These are phyloP conservation scores for Carettochelys insculpta DNA, from an alignment of 2,113 vertebrate genomes.

Conservation along the genomic window DNA sequence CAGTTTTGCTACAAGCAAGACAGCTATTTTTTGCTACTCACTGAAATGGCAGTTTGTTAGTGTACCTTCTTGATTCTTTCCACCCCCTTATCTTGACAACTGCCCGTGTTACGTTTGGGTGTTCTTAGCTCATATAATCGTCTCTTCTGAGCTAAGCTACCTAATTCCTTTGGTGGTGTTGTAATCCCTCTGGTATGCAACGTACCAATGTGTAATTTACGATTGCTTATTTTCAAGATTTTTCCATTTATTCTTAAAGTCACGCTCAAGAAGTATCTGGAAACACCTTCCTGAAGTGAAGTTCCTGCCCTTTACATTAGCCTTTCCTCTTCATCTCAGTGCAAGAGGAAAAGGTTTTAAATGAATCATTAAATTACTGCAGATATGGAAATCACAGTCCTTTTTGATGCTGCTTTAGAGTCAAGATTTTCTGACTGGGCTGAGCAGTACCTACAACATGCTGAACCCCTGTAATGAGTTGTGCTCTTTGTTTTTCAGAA, in stretches of 20 bases:
- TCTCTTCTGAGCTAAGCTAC: background rate
- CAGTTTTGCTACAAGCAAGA: background rate
- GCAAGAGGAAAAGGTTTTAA: background rate
- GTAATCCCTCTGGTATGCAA: background rate
- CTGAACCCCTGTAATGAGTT: background rate
- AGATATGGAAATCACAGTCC: background rate
- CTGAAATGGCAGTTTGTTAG: background rate
- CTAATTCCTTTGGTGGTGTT: background rate
- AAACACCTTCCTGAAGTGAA: background rate
- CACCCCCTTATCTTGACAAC: rapidly evolving
- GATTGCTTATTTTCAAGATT: background rate
- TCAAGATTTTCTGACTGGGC: background rate
- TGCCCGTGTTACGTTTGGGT: background rate
- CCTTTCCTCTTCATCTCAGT: background rate
- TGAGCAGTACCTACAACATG: background rate
- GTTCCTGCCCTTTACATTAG: background rate
- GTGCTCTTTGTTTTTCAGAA: background rate
- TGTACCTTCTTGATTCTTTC: background rate
- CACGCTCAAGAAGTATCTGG: background rate
- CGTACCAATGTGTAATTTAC: too few relatives aligned
- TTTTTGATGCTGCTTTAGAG: background rate
- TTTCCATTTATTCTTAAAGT: background rate
- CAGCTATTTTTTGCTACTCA: background rate
- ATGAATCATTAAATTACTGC: background rate
- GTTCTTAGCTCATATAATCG: rapidly evolving